A percentile compares a stretch with the other conserved stretches of the same genome.
phyloP scores from a whole-genome alignment of 2,888 invertebrate species.

The Rugalucina vietnamica region DNA sequence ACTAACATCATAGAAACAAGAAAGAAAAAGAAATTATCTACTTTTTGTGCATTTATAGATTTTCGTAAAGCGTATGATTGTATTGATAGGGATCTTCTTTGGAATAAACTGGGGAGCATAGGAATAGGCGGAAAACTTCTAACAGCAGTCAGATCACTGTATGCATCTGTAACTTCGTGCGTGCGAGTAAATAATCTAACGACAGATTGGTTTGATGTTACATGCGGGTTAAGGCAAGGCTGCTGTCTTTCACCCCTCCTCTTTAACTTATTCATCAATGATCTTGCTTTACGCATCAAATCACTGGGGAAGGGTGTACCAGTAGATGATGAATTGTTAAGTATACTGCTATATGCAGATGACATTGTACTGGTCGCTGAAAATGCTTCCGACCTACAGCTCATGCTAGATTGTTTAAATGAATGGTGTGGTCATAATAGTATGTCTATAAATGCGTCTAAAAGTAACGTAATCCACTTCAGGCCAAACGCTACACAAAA shows the following conservation, averaged over 20 bases:
- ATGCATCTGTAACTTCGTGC: constrained; percentile 3
- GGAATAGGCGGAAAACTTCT: constrained; percentile 21
- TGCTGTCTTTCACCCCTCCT: constrained; percentile 15
- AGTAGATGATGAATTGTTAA: too few species aligned
- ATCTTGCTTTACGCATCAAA: neutral
- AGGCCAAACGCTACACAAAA: constrained; percentile 5
- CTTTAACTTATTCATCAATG: constrained; percentile 12
- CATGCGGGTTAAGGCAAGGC: constrained; percentile 14
- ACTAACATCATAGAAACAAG: constrained; percentile 28
- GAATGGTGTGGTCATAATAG: constrained; percentile 25
- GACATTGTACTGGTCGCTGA: too few species aligned
- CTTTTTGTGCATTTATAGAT: constrained; percentile 37
- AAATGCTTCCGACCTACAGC: constrained; percentile 34
- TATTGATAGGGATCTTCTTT: constrained; percentile 11
- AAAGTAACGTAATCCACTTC: constrained; percentile 41
- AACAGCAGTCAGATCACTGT: constrained; percentile 29
- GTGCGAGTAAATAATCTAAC: constrained; percentile 25
- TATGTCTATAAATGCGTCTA: constrained; percentile 27
- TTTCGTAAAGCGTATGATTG: constrained; percentile 32
- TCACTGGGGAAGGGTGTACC: neutral
- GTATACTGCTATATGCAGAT: too few species aligned
- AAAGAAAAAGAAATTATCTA: constrained; percentile 20
- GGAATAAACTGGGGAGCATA: neutral
- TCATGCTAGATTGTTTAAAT: constrained; percentile 26
- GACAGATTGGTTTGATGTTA: constrained; percentile 31